Evolutionary conservation across 1,140 invertebrate species (phyloP), one percentile per base, ranked within the genome.

Genomic region (Rhopalosiphum maidis): DNA sequence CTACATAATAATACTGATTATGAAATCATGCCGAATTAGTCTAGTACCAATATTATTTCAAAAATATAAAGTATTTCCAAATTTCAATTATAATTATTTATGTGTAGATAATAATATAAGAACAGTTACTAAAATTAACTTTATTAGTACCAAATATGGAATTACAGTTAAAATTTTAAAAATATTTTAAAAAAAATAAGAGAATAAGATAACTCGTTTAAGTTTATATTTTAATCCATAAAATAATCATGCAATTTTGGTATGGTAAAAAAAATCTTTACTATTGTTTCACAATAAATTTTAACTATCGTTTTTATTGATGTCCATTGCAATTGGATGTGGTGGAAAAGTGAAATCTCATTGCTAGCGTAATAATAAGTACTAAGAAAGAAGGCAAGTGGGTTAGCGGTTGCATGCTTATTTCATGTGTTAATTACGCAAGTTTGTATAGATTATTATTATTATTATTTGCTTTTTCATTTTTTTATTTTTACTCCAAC

Each of bases 261-360:
- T 77, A 77, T 77, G 30, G 37, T 48, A 88, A 88, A 88, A 87
- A 9, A 48, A 48, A 35, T 41, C 86, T 35, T 30, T 15, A 89
- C 4, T 54, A 35, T n/a, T 54, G 25, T 88, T 51, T 48, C 87
- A 54, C 87, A 89, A 89, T 89, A 89, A 51, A 23, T 54, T 54
- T 46, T 35, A 54, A 55, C 88, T 21, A 35, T 55, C 25, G 3
- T 89, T 30, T 89, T 54, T 55, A 89, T 89, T 11, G 35, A 41
- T 89, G 88, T 37, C 88, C 48, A 15, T 90, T 60, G 88, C 54
- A 60, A 90, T 68, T 41, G 25, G 54, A 68, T 68, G 37, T 60
- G 25, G 37, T 30, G 89, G 89, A 90, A 93, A 93, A 93, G 91
- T 93, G 91, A 93, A 93, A 93, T 86, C 82, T 93, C 82, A 83